phyloP scores from a whole-genome alignment of 1,140 invertebrate genomes.

The Idris sp. region DNA sequence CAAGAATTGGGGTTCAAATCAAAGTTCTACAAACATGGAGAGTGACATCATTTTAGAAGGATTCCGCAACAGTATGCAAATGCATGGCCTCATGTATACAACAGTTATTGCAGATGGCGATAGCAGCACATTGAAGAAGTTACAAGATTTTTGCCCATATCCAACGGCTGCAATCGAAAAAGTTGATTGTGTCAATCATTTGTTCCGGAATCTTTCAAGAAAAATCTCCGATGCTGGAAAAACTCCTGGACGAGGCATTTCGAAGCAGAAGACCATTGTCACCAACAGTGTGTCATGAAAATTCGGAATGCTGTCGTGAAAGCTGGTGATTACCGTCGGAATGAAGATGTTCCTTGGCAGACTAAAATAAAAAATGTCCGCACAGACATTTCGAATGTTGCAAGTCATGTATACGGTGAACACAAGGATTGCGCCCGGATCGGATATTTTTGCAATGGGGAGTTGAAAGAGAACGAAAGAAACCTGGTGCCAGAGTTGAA shows the following conservation, averaged over 20 bases:
- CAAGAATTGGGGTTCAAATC: conserved; percentile 4
- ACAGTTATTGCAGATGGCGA: conserved; percentile 12
- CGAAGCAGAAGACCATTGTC: neutral
- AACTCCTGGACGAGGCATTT: neutral
- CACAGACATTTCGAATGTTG: neutral
- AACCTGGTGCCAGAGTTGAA: neutral
- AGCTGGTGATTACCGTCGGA: neutral
- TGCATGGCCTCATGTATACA: conserved; percentile 12
- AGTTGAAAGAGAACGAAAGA: conserved; percentile 1
- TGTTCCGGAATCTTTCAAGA: neutral
- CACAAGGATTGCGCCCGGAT: neutral
- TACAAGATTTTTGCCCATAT: conserved; percentile 6
- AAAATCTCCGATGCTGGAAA: neutral
- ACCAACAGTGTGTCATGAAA: neutral
- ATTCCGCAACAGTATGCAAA: conserved; percentile 2
- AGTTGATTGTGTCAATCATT: conserved; percentile 3
- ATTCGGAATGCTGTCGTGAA: neutral
- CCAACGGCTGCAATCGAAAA: neutral
- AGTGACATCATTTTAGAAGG: conserved; percentile 8
- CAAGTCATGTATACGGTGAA: neutral
- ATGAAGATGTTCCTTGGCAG: neutral
- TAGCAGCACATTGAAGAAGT: conserved; percentile 11
- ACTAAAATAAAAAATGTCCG: neutral
- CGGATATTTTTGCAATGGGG: neutral
- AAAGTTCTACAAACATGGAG: conserved; percentile 11